A percentile compares a stretch with the other conserved stretches of the same genome.
phyloP scores from a whole-genome alignment of 2,888 invertebrate genomes.

The Agelastica alni region DNA sequence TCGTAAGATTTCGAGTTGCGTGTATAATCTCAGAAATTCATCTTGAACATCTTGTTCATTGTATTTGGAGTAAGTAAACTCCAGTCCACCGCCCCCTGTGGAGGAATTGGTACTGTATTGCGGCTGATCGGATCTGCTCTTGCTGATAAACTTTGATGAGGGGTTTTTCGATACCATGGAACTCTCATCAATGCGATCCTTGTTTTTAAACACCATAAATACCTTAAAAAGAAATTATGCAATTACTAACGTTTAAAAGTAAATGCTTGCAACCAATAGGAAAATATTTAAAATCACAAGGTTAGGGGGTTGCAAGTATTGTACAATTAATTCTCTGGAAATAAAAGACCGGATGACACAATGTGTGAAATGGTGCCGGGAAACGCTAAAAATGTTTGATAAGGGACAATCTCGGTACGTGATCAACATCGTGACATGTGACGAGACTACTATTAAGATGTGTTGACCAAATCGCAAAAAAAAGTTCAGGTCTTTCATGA shows the following conservation, averaged over 20 bases:
- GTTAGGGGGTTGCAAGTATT: no score
- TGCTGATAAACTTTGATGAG: conserved; percentile 72
- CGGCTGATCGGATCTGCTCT: conserved; percentile 64
- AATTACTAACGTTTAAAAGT: no score
- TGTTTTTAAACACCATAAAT: conserved; percentile 89
- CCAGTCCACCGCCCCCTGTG: conserved; percentile 50
- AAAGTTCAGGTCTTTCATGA: no score
- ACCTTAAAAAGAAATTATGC: conserved; percentile 71
- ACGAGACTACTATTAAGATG: no score
- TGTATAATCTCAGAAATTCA: conserved; percentile 79
- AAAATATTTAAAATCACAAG: no score
- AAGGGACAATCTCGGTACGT: no score
- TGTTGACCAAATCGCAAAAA: no score
- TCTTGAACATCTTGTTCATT: conserved; percentile 67
- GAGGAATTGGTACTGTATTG: conserved; percentile 68
- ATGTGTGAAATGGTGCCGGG: no score
- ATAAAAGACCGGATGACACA: no score
- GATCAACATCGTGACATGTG: no score
- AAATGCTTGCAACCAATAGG: background rate
- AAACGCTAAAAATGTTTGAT: no score
- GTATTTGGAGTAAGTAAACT: conserved; percentile 55
- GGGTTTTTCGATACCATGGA: conserved; percentile 67
- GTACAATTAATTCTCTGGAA: no score
- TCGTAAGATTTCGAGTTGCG: conserved; percentile 78
- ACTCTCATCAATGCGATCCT: conserved; percentile 78